These are phyloP conservation scores for Henricia sp. DNA, from an alignment of 53 echinoderm and acorn worm species.

Conservation along the genomic window DNA sequence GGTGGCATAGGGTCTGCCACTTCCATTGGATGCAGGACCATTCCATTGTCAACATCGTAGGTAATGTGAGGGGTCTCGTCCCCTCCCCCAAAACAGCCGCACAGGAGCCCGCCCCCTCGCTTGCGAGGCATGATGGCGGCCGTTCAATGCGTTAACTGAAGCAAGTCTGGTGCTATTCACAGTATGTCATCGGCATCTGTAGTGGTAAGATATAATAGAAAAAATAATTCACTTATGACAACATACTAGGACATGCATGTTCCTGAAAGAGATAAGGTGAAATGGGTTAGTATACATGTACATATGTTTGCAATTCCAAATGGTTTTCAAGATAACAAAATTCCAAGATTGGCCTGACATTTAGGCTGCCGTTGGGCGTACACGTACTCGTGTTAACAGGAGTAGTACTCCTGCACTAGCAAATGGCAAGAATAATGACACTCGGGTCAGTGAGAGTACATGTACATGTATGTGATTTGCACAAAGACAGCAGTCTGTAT, in stretches of 20 bases:
- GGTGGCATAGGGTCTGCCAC: slow-evolving; percentile 94
- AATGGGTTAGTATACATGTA: background rate
- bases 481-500: too few species aligned
- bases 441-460: too few species aligned
- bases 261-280: background rate
- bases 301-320: background rate
- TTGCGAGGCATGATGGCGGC: slow-evolving; percentile 87
- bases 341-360: too few species aligned
- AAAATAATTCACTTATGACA: slow-evolving; percentile 6
- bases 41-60: slow-evolving; percentile 79
- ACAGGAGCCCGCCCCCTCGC: slow-evolving; percentile 87
- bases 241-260: background rate
- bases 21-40: slow-evolving; percentile 85
- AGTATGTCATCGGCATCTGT: slow-evolving; percentile 40
- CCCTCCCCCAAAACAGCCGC: slow-evolving; percentile 89
- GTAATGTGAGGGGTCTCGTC: slow-evolving; percentile 95
- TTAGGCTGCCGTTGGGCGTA: too few species aligned
- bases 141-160: background rate
- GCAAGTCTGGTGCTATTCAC: slow-evolving; percentile 22
- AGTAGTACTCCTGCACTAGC: too few species aligned
- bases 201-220: slow-evolving; percentile 5
- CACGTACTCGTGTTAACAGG: too few species aligned
- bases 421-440: too few species aligned
- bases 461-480: too few species aligned
- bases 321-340: background rate